Evolutionary conservation across 1,140 invertebrate species (phyloP).

Genomic region (Drosophila ogumai): DNA sequence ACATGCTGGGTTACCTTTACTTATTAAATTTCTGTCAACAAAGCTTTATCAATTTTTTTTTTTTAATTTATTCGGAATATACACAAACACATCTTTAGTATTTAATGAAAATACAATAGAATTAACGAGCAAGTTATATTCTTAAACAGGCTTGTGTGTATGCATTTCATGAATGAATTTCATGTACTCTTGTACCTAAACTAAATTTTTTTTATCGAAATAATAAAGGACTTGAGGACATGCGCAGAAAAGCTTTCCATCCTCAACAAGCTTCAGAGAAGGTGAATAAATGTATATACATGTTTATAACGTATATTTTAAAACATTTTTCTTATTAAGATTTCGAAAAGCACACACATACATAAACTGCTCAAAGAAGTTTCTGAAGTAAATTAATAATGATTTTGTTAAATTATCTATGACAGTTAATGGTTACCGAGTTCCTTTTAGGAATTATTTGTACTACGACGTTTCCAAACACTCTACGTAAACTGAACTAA

Average conservation of each 20-base stretch:
- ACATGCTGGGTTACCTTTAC: slow-evolving; percentile 1
- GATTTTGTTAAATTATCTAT: not conserved
- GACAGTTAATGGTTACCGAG: too few species aligned
- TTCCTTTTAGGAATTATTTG: not conserved
- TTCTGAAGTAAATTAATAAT: not conserved
- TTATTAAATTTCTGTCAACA: not conserved
- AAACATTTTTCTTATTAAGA: not conserved
- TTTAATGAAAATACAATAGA: not conserved
- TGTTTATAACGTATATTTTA: slow-evolving; percentile 2
- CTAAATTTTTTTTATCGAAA: not conserved
- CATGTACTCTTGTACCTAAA: slow-evolving; percentile 6
- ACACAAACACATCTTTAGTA: not conserved
- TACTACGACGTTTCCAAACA: slow-evolving; percentile 9
- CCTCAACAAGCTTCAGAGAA: not conserved
- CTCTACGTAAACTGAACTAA: slow-evolving; percentile 15
- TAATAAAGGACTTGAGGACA: not conserved
- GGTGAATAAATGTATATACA: not conserved
- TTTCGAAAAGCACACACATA: not conserved
- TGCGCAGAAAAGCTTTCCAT: slow-evolving; percentile 17
- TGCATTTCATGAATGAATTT: slow-evolving; percentile 31
- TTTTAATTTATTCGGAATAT: not conserved
- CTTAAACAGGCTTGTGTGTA: not conserved
- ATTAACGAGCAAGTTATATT: not conserved
- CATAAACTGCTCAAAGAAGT: not conserved
- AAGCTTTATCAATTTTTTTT: not conserved